Evolutionary conservation across 2,113 vertebrate genomes (phyloP).

Genomic region (Malaclemys terrapin): DNA sequence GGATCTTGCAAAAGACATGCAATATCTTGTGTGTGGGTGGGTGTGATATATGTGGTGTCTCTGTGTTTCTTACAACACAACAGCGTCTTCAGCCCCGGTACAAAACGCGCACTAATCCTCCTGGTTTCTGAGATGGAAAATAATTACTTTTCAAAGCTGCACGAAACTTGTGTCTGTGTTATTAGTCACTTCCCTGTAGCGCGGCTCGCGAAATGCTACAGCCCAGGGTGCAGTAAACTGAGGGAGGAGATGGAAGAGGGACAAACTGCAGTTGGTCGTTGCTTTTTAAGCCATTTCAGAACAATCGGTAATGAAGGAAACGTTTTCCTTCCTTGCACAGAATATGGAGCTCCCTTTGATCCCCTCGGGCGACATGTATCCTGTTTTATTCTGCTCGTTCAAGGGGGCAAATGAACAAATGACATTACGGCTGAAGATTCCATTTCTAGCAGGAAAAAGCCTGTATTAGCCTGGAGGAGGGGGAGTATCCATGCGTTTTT

Average conservation of each 20-base stretch:
- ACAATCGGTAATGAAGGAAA: conserved; percentile 49
- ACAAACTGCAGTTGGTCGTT: neutral
- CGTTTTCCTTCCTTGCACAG: neutral
- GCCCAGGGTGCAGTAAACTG: neutral
- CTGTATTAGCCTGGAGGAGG: neutral
- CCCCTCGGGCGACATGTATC: neutral
- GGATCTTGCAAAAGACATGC: neutral
- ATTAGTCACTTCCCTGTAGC: neutral
- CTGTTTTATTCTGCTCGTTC: neutral
- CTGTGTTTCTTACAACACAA: neutral
- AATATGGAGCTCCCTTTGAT: conserved; percentile 52
- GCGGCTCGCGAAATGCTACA: neutral
- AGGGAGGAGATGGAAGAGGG: neutral
- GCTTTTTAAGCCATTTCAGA: conserved; percentile 50
- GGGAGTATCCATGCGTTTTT: neutral
- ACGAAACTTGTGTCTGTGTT: neutral
- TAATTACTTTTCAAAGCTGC: neutral
- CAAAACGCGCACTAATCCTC: too few species aligned
- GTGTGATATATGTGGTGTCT: too few species aligned
- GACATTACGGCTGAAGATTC: neutral
- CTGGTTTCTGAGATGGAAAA: neutral
- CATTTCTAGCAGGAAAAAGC: neutral
- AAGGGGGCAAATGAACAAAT: neutral
- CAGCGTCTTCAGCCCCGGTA: neutral
- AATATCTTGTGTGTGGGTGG: too few species aligned